These are phyloP conservation scores for Tragelaphus eurycerus DNA, from an alignment of 2,797 vertebrate genomes.

Conservation along the genomic window DNA sequence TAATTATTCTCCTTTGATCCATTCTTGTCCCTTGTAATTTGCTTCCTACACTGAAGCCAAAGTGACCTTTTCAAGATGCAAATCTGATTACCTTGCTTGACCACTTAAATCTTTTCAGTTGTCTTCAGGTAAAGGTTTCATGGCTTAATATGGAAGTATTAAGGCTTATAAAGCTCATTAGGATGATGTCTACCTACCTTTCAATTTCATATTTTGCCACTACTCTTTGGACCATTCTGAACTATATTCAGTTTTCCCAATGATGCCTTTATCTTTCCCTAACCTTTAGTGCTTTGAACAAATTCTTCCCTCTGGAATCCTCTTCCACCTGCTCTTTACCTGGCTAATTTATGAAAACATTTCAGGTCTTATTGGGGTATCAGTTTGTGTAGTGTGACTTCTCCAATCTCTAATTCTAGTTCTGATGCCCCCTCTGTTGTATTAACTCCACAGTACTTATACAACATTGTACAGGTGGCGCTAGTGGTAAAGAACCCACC, in stretches of 20 bases:
- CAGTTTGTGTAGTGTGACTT: background rate
- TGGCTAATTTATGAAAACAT: slow-evolving; percentile 5
- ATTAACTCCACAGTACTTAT: background rate
- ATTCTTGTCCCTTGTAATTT: background rate
- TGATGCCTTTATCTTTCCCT: background rate
- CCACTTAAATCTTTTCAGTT: background rate
- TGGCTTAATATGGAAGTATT: background rate
- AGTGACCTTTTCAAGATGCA: background rate
- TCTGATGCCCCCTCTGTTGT: background rate
- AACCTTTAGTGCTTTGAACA: background rate
- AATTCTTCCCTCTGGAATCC: background rate
- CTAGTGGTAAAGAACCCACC: background rate
- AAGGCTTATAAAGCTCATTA: background rate
- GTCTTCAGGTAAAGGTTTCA: background rate
- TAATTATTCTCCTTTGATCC: background rate
- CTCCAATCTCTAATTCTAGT: background rate
- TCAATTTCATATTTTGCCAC: background rate
- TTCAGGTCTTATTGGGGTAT: background rate
- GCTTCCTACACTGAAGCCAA: background rate
- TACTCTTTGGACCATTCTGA: background rate
- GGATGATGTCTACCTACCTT: background rate
- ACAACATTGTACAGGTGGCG: background rate
- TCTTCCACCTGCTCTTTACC: background rate
- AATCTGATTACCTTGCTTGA: background rate
- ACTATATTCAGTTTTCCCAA: slow-evolving; percentile 16